Evolutionary conservation across 2,797 vertebrate species (phyloP).

Genomic region (Coluber constrictor): DNA sequence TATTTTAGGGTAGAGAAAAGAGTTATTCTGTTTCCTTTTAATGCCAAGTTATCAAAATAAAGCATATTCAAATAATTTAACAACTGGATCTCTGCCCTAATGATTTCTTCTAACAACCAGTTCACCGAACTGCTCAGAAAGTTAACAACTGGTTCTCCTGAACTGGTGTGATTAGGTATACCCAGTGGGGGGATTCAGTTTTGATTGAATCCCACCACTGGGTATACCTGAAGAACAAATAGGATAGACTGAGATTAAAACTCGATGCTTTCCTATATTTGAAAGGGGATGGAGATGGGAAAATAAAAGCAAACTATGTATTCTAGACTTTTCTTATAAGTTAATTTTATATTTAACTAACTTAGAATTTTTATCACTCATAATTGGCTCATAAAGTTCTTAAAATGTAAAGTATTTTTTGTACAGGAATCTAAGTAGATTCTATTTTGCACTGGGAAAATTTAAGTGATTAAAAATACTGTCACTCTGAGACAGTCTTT

Average conservation of each 20-base stretch:
- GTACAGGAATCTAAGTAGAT: neutral
- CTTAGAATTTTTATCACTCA: fast-evolving
- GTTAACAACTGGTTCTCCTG: too few species aligned
- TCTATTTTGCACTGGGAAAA: neutral
- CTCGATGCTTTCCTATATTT: constrained; percentile 25
- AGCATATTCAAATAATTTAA: constrained; percentile 19
- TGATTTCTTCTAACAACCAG: too few species aligned
- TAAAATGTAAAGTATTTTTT: neutral
- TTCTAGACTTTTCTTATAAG: neutral
- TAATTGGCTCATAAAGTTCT: neutral
- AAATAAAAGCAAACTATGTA: neutral
- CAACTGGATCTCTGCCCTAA: too few species aligned
- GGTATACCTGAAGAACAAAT: constrained; percentile 48
- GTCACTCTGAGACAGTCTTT: neutral
- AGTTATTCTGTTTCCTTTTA: constrained; percentile 56
- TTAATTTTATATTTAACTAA: neutral
- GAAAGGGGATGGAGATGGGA: constrained; percentile 42
- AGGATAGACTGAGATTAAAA: constrained; percentile 53
- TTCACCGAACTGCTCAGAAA: too few species aligned
- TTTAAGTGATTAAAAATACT: neutral
- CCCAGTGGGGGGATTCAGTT: too few species aligned
- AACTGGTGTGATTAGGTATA: too few species aligned
- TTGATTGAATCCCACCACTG: too few species aligned
- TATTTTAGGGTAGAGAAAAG: constrained; percentile 48
- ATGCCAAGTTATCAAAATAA: constrained; percentile 53